These are phyloP conservation scores for Caenorhabditis wallacei DNA, from an alignment of 2,888 invertebrate species.

Conservation along the genomic window DNA sequence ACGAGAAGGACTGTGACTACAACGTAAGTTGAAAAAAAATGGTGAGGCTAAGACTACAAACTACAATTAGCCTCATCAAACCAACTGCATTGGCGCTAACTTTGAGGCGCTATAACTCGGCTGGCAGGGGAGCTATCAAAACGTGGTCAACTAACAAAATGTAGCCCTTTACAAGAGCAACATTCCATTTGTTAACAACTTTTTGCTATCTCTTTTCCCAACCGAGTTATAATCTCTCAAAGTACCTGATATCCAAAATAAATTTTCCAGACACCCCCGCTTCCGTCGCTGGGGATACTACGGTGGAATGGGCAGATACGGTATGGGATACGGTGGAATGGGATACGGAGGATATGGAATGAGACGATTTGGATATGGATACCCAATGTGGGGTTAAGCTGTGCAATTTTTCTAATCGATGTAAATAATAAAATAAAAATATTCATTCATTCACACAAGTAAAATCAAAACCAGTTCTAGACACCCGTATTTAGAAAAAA, in stretches of 20 bases:
- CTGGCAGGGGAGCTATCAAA: too few relatives aligned
- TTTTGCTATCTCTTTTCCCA: too few relatives aligned
- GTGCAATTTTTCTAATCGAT: neutral
- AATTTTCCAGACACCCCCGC: slow-evolving; percentile 23
- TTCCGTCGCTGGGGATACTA: slow-evolving; percentile 29
- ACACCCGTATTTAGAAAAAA: slow-evolving; percentile 2
- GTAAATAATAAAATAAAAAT: neutral
- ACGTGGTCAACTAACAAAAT: too few relatives aligned
- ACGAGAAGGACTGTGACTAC: neutral
- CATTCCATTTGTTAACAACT: too few relatives aligned
- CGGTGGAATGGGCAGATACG: slow-evolving; percentile 23
- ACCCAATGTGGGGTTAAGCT: neutral
- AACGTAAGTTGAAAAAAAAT: too few relatives aligned
- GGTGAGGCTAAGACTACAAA: too few relatives aligned
- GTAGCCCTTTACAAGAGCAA: too few relatives aligned
- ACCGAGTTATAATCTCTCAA: too few relatives aligned
- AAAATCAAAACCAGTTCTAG: slow-evolving; percentile 23
- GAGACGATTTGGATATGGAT: slow-evolving; percentile 9
- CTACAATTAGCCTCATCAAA: too few relatives aligned
- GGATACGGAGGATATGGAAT: slow-evolving; percentile 22
- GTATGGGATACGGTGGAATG: slow-evolving; percentile 27
- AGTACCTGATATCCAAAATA: too few relatives aligned
- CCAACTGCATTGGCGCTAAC: too few relatives aligned
- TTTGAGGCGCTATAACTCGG: too few relatives aligned
- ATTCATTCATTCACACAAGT: slow-evolving; percentile 39